A percentile compares a stretch with the other conserved stretches of the same genome.
phyloP scores from a whole-genome alignment of 1,140 invertebrate genomes.

The Campoletis sonorensis region DNA sequence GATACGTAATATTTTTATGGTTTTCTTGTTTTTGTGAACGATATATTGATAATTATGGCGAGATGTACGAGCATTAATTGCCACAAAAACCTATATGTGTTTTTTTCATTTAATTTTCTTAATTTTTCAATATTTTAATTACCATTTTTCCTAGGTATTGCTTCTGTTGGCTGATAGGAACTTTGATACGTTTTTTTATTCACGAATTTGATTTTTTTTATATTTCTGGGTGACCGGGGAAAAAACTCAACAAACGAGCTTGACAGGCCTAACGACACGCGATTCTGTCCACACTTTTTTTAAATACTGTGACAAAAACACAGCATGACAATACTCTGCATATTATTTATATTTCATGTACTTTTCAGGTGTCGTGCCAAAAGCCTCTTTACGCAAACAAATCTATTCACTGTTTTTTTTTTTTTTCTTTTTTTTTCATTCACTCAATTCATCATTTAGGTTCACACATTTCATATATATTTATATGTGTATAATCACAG shows the following conservation, averaged over 20 bases:
- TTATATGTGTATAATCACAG: background rate
- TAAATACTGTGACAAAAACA: background rate
- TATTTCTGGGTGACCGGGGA: background rate
- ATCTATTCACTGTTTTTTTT: background rate
- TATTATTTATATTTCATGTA: constrained; percentile 32
- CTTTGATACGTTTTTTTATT: background rate
- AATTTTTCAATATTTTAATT: constrained; percentile 37
- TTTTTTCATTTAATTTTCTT: background rate
- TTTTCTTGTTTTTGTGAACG: constrained; percentile 23
- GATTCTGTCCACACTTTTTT: constrained; percentile 17
- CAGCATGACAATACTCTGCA: constrained; percentile 43
- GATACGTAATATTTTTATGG: constrained; percentile 29
- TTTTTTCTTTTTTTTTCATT: constrained; percentile 7
- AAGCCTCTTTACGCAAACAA: constrained; percentile 35
- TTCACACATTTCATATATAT: background rate
- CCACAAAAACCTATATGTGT: background rate
- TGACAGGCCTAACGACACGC: constrained; percentile 31
- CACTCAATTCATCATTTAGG: constrained; percentile 48
- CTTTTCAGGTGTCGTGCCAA: constrained; percentile 37
- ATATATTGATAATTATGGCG: constrained; percentile 18
- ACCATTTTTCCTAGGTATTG: constrained; percentile 58
- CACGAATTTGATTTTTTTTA: constrained; percentile 32
- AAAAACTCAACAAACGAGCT: constrained; percentile 15
- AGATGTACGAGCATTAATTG: constrained; percentile 19
- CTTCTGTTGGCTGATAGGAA: constrained; percentile 63